Evolutionary conservation across 2,113 vertebrate genomes (phyloP), one percentile per base, ranked within the genome.

Genomic region (Anoura caudifer): DNA sequence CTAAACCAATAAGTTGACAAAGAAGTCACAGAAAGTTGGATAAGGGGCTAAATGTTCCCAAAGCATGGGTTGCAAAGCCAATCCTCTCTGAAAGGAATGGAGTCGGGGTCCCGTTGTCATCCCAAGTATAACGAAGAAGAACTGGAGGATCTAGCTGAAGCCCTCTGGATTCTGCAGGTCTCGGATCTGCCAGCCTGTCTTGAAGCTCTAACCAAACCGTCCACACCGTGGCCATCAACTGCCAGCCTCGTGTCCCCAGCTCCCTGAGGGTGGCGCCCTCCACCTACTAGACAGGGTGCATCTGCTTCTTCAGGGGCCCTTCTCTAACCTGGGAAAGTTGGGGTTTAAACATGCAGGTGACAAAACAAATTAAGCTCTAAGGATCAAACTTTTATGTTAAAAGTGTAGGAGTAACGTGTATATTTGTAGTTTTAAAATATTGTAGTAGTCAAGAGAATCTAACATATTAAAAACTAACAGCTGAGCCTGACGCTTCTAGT

Each of bases 401-500:
- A 85, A 36, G 10, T 67, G 41, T 73, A 72, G 77, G 28, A n/a
- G 33, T 65, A 36, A 54, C 59, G 14, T 26, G 17, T 50, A 26
- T 61, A 5, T 11, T 90, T 43, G 12, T 63, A 47, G 52, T 65
- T 88, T 88, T 75, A 85, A 90, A 84, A 41, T 73, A 80, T 16
- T 76, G 4, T 26, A 47, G 61, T 16, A 72, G 45, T 77, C 9
- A 33, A 38, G 65, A n/a, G 33, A 67, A 36, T 24, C 15, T 56
- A 43, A 16, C 12, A 14, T 47, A 38, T 26, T 76, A 24, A 85
- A 76, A 41, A 54, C 41, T 0, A 22, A 47, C 4, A 56, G 59
- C 41, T 24, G 38, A 59, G 33, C 54, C 59, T 31, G 31, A 43
- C 12, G 22, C 15, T 20, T 77, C 17, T 43, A 45, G 22, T 47